Conservation (phyloP, 2,797 vertebrate species). For the Nyctibius grandis region DNA sequence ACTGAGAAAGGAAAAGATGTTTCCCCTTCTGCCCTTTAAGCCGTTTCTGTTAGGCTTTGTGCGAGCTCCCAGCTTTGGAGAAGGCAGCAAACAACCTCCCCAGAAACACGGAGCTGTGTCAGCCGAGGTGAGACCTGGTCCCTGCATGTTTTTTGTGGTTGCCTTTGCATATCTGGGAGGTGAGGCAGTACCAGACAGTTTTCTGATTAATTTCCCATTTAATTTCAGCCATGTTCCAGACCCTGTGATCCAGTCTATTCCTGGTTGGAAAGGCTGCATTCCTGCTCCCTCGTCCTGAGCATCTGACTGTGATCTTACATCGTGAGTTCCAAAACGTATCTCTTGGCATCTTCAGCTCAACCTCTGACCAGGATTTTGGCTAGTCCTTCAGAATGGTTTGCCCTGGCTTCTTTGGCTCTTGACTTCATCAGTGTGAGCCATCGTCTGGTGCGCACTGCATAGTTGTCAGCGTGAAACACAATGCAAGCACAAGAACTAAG, state of each 20-base stretch:
- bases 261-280: background rate
- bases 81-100: background rate
- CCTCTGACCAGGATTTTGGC: background rate
- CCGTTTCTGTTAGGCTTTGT: background rate
- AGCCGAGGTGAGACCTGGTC: background rate
- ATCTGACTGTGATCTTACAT: background rate
- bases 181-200: background rate
- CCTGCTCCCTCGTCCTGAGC: background rate
- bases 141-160: background rate
- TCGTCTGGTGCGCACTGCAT: background rate
- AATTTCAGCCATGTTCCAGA: background rate
- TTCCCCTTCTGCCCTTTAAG: background rate
- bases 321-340: no score
- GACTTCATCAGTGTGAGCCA: rapidly evolving
- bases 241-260: background rate
- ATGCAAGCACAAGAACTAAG: background rate
- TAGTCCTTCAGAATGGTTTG: background rate
- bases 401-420: background rate
- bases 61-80: background rate
- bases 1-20: background rate
- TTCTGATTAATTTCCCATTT: background rate
- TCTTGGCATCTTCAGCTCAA: background rate
- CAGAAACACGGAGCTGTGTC: background rate
- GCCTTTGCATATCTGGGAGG: background rate
- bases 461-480: no score